Base-by-base conservation (phyloP, 1,140 invertebrate species). In the Drosophila truncata region DNA sequence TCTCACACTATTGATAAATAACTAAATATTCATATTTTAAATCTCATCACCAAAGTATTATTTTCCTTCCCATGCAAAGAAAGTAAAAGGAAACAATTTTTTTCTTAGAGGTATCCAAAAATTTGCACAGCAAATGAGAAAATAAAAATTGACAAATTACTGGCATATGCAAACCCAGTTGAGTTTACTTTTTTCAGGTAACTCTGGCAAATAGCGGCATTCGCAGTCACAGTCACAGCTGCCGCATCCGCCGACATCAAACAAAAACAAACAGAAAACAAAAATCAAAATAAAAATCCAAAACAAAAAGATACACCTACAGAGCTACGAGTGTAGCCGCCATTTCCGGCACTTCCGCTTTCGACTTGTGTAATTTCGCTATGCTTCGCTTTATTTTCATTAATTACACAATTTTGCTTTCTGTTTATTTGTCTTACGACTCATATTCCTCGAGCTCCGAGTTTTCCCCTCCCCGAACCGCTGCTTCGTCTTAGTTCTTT, bases 341-440 rank as follows among this genome's bases (percentile, higher is more conserved):
- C 84, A 80, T 84, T 88, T 88, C 84, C 84, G 84, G 46, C 59
- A 80, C 73, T 90, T 88, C 85, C 84, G 84, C 85, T 88, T 90
- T 84, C 73, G 46, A 67, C 77, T 88, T 88, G 85, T 87, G 69
- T 87, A 88, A 87, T 80, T 73, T 60, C 52, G 71, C 52, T 80
- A 54, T 72, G 64, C 58, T 76, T 60, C 60, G 64, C 65, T 78
- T 78, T 59, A 63, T 78, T 63, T 78, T 72, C 75, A 71, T 78
- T 78, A 78, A 78, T 78, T 81, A 80, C 73, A 78, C 73, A 84
- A 84, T 78, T 80, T 71, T 65, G 55, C 64, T 77, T 66, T 57
- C 49, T 75, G 77, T 81, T 90, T 90, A 78, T 88, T 81, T 90
- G 73, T 77, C 82, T 83, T 88, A 69, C 50, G 46, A 47, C 37